These are phyloP conservation scores for Nemotelus nigrinus DNA, from an alignment of 2,888 invertebrate species.

Conservation along the genomic window DNA sequence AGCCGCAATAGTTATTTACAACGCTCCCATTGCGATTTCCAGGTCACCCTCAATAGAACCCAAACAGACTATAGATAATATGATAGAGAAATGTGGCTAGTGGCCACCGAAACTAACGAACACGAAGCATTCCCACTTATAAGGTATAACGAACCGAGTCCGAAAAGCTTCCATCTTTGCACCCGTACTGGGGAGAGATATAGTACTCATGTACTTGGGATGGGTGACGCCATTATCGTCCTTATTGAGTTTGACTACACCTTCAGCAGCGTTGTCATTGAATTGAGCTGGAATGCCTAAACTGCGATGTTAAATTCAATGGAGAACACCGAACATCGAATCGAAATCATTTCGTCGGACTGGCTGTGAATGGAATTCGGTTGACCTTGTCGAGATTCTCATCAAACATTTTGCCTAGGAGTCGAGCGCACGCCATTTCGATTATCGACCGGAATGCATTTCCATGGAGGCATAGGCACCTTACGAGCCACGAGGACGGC, in stretches of 20 bases:
- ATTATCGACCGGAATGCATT: constrained; percentile 28
- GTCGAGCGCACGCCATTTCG: constrained; percentile 27
- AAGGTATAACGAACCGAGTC: too few relatives aligned
- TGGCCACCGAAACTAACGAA: too few relatives aligned
- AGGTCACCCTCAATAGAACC: too few relatives aligned
- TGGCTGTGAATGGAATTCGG: neutral
- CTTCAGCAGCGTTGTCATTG: neutral
- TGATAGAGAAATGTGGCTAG: too few relatives aligned
- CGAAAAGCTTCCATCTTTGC: too few relatives aligned
- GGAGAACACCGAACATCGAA: neutral
- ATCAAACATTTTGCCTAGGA: constrained; percentile 2
- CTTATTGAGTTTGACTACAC: neutral
- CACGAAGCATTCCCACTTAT: too few relatives aligned
- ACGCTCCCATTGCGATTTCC: neutral
- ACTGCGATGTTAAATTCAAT: constrained; percentile 16
- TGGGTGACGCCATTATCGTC: neutral
- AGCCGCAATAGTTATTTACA: neutral
- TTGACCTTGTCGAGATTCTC: constrained; percentile 39
- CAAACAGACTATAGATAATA: too few relatives aligned
- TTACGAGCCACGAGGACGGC: neutral
- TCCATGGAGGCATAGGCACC: neutral
- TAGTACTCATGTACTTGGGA: too few relatives aligned
- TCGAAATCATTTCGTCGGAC: constrained; percentile 14
- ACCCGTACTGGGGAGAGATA: too few relatives aligned
- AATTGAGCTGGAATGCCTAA: constrained; percentile 7